These are phyloP conservation scores for Coptotermes formosanus DNA, from an alignment of 1,140 invertebrate species.

Conservation along the genomic window DNA sequence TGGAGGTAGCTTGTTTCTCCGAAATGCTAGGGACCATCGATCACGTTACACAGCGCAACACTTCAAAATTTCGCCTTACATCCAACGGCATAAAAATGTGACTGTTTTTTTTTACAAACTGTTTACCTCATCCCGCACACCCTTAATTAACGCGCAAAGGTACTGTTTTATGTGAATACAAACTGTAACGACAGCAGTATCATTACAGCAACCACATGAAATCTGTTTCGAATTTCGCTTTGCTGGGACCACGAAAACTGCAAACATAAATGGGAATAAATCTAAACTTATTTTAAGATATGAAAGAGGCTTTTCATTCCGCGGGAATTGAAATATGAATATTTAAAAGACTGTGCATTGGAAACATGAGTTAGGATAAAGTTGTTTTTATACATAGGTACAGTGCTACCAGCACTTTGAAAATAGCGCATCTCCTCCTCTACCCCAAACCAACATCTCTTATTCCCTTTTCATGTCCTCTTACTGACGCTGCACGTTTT, in stretches of 20 bases:
- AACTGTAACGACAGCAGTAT: too few species aligned
- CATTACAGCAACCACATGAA: not conserved
- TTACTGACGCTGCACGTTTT: not conserved
- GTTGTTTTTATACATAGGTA: not conserved
- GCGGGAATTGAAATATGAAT: conserved; percentile 11
- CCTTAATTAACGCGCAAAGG: too few species aligned
- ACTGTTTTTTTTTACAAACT: too few species aligned
- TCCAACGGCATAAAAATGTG: too few species aligned
- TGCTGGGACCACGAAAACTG: not conserved
- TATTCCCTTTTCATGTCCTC: not conserved
- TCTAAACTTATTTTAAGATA: not conserved
- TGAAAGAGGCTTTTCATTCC: not conserved
- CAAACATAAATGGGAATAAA: conserved; percentile 19
- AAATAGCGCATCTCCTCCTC: not conserved
- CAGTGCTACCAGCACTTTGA: not conserved
- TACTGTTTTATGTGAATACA: too few species aligned
- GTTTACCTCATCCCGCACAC: too few species aligned
- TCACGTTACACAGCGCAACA: too few species aligned
- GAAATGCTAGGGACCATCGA: too few species aligned
- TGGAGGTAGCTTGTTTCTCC: too few species aligned
- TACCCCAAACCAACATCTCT: not conserved
- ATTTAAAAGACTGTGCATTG: not conserved
- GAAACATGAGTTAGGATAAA: not conserved
- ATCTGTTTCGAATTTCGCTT: not conserved
- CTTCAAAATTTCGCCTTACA: too few species aligned